phyloP scores from a whole-genome alignment of 1,140 invertebrate species.

The Eulimnadia texana region DNA sequence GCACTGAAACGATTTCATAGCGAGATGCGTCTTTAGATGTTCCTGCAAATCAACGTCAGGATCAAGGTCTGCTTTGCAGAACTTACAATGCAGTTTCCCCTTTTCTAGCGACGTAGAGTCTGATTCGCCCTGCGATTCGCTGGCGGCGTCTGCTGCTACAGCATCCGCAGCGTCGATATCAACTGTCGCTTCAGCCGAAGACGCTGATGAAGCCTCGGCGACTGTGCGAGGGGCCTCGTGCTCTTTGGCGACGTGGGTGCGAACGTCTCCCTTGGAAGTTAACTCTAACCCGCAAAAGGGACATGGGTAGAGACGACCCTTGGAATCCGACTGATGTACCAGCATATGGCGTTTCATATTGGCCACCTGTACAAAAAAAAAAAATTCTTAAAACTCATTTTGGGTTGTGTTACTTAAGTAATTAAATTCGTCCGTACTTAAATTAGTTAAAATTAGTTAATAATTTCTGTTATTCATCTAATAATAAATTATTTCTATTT shows the following conservation, averaged over 20 bases:
- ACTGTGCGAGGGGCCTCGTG: neutral
- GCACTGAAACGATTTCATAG: constrained; percentile 28
- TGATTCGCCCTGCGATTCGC: neutral
- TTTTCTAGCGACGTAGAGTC: too few relatives aligned
- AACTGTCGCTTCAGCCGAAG: neutral
- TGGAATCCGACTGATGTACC: neutral
- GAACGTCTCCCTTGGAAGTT: constrained; percentile 1
- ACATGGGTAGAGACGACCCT: constrained; percentile 6
- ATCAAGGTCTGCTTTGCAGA: constrained; percentile 7
- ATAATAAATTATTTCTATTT: too few relatives aligned
- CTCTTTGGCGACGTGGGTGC: constrained; percentile 5
- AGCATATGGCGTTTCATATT: constrained; percentile 10
- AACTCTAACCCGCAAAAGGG: constrained; percentile 7
- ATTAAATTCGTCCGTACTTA: too few relatives aligned
- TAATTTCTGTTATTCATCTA: too few relatives aligned
- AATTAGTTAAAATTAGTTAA: too few relatives aligned
- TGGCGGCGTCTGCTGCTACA: neutral
- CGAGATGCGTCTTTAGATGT: constrained; percentile 8
- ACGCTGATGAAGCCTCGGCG: neutral
- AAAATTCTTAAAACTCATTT: too few relatives aligned
- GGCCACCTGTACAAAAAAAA: neutral
- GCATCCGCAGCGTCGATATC: neutral
- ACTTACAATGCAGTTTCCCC: constrained; percentile 2
- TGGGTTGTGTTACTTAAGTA: too few relatives aligned
- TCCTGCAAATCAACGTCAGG: constrained; percentile 4